Conservation (phyloP, 2,888 invertebrate genomes). For the Ectropis crepuscularia region DNA sequence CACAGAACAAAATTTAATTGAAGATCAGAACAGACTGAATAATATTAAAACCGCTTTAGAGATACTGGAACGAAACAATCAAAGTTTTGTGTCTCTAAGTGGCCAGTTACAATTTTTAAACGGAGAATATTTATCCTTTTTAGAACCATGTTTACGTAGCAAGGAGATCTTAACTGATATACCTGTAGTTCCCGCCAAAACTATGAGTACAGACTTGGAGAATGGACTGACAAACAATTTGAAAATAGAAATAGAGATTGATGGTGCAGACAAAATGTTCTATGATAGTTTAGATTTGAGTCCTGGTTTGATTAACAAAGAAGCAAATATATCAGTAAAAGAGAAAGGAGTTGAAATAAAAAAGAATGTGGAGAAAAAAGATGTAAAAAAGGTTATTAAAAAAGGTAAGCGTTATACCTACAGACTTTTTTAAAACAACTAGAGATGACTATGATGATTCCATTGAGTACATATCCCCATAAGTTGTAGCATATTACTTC, state of each 20-base stretch:
- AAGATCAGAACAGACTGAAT: conserved; percentile 9
- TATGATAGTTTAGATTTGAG: conserved; percentile 25
- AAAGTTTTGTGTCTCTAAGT: conserved; percentile 22
- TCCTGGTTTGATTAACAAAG: conserved; percentile 21
- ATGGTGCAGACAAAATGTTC: conserved; percentile 23
- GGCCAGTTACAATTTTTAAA: conserved; percentile 25
- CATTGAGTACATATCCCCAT: too few relatives aligned
- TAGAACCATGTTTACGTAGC: conserved; percentile 33
- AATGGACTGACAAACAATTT: conserved; percentile 23
- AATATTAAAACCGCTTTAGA: conserved; percentile 42
- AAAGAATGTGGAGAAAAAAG: background rate
- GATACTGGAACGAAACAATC: conserved; percentile 43
- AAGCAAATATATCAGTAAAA: background rate
- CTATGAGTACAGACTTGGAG: conserved; percentile 18
- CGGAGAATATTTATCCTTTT: conserved; percentile 34
- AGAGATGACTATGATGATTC: too few relatives aligned
- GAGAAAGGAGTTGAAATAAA: background rate
- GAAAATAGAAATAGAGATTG: conserved; percentile 25
- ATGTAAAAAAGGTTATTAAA: too few relatives aligned
- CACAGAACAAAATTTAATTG: conserved; percentile 7
- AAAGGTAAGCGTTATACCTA: too few relatives aligned
- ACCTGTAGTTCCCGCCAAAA: conserved; percentile 27
- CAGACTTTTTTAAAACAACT: too few relatives aligned
- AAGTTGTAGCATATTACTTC: too few relatives aligned
- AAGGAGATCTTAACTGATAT: conserved; percentile 29